Evolutionary conservation across 2,888 invertebrate genomes (phyloP).

Genomic region (Drosophila pegasa): DNA sequence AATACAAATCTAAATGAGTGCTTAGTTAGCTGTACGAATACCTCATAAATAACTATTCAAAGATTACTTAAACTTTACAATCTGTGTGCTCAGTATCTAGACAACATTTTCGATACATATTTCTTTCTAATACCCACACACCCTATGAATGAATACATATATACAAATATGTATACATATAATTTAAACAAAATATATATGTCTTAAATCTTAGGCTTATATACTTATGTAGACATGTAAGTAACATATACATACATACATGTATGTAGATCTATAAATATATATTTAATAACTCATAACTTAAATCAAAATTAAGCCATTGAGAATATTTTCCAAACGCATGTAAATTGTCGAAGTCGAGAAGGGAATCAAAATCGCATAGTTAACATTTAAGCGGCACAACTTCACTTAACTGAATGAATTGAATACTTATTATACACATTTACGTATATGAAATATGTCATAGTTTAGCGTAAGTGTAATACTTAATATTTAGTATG

Average conservation of each 20-base stretch:
- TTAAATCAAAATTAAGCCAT: slow-evolving; percentile 33
- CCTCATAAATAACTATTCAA: slow-evolving; percentile 28
- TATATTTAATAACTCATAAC: slow-evolving; percentile 28
- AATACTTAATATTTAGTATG: slow-evolving; percentile 42
- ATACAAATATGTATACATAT: slow-evolving; percentile 3
- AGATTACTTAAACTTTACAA: slow-evolving; percentile 14
- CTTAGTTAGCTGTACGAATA: slow-evolving; percentile 24
- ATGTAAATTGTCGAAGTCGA: slow-evolving; percentile 34
- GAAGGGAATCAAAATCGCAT: slow-evolving; percentile 52
- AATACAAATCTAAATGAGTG: background rate
- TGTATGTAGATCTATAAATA: slow-evolving; percentile 23
- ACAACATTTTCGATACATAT: slow-evolving; percentile 14
- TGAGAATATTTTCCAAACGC: slow-evolving; percentile 32
- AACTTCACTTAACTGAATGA: slow-evolving; percentile 73
- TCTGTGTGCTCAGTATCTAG: slow-evolving; percentile 40
- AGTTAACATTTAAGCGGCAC: slow-evolving; percentile 81
- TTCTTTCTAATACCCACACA: slow-evolving; percentile 10
- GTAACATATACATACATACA: slow-evolving; percentile 16
- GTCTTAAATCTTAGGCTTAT: slow-evolving; percentile 18
- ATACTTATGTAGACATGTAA: slow-evolving; percentile 34
- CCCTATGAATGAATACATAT: slow-evolving; percentile 4
- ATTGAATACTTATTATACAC: slow-evolving; percentile 42
- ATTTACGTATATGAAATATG: slow-evolving; percentile 8
- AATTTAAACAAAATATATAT: background rate
- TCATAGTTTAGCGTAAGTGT: slow-evolving; percentile 32